Evolutionary conservation across 1,140 invertebrate species (phyloP).

Genomic region (Drosophila nikananu): DNA sequence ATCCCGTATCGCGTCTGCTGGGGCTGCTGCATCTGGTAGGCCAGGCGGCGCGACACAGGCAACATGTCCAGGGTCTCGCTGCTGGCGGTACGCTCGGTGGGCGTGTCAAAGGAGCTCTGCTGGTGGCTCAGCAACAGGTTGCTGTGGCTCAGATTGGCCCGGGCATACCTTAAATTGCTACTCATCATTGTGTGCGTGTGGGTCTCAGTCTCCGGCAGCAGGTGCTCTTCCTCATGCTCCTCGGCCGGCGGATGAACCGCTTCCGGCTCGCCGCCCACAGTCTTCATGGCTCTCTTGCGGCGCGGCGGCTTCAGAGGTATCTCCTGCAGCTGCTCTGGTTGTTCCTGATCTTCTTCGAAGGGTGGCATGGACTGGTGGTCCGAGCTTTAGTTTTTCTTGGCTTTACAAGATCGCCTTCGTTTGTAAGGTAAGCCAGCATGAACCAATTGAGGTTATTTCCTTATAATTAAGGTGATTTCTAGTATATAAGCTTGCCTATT

Average conservation of each 20-base stretch:
- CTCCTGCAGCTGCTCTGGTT: conserved; percentile 19
- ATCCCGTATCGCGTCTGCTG: neutral
- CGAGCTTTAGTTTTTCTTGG: neutral
- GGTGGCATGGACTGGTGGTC: conserved; percentile 65
- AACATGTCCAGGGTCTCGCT: conserved; percentile 68
- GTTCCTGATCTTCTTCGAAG: conserved; percentile 29
- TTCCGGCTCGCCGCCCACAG: conserved; percentile 9
- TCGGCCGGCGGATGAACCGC: conserved; percentile 26
- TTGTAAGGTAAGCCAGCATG: neutral
- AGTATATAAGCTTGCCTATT: neutral
- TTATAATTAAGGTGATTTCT: neutral
- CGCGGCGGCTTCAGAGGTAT: conserved; percentile 63
- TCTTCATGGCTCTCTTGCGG: conserved; percentile 24
- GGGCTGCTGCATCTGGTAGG: conserved; percentile 26
- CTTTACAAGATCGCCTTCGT: neutral
- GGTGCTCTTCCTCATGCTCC: conserved; percentile 39
- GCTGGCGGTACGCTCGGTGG: conserved; percentile 75
- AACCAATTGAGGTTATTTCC: neutral
- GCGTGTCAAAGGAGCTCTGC: conserved; percentile 69
- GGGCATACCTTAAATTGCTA: conserved; percentile 69
- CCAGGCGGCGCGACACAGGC: conserved; percentile 24
- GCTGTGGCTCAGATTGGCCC: conserved; percentile 79
- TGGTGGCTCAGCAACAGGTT: conserved; percentile 74
- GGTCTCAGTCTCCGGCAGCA: conserved; percentile 31
- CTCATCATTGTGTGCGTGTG: conserved; percentile 20